Evolutionary conservation across 2,888 invertebrate species (phyloP), one percentile per base, ranked within the genome.

Genomic region (Strigamia crassipes): DNA sequence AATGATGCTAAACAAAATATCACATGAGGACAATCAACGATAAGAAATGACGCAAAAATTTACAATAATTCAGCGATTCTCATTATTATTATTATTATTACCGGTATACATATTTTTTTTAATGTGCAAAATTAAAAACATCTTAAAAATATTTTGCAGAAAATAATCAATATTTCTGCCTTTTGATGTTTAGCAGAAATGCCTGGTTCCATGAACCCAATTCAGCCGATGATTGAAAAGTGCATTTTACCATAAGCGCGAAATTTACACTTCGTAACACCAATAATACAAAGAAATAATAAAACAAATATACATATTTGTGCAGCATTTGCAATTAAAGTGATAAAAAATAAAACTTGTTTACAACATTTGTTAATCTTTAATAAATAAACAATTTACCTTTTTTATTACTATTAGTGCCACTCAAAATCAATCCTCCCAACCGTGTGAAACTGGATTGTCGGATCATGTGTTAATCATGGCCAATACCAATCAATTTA

Each of bases 381-480:
- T 42, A 42, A 42, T 42, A 42, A 42, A 42, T 10, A 42, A 42
- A 42, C 10, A 10, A 42, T 42, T 42, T n/a, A 42, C 42, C 42
- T 42, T 42, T 42, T 42, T 42, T 42, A 42, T 42, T 42, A 42
- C 42, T 42, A 42, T 42, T 42, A 10, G 91, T 91, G 61, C 91
- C 90, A 86, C 91, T 91, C 85, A 92, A 89, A 88, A 91, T 91
- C 85, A 79, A 42, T 41, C 90, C 90, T 61, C 91, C 91, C 84
- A 92, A 89, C 87, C 91, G 90, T 82, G 91, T 91, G 86, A 92
- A 90, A 88, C 91, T 91, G 84, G 91, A 90, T 86, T 91, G 91
- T 84, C 91, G 89, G 87, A 90, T 91, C 86, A 91, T 84, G 42
- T 42, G 42, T 42, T 42, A 42, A 42, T 42, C 42, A 42, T 42